Conservation (phyloP, 2,888 invertebrate species). For the Aricia artaxerxes region DNA sequence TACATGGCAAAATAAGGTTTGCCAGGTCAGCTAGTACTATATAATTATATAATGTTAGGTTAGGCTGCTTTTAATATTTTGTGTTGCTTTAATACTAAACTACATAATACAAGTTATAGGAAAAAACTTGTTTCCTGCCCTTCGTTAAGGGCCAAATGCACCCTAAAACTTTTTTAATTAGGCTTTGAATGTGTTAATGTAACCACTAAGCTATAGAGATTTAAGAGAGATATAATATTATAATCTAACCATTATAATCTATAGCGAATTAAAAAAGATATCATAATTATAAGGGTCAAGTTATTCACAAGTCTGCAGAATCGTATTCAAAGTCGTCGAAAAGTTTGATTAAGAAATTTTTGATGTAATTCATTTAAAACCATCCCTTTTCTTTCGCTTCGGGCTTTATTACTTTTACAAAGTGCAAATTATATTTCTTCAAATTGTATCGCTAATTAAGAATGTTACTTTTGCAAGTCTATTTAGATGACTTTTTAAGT, state of each 20-base stretch:
- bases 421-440: constrained; percentile 25
- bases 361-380: constrained; percentile 39
- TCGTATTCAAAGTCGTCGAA: constrained; percentile 40
- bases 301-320: constrained; percentile 36
- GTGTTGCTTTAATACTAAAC: too few relatives aligned
- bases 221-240: not conserved
- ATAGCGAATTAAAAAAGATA: constrained; percentile 20
- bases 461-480: not conserved
- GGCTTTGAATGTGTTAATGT: not conserved
- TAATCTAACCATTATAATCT: not conserved
- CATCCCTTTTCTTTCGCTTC: constrained; percentile 36
- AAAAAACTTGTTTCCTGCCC: too few relatives aligned
- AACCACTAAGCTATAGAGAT: not conserved
- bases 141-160: too few relatives aligned
- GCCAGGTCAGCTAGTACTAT: too few relatives aligned
- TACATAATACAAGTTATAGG: too few relatives aligned
- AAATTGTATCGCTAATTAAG: constrained; percentile 20
- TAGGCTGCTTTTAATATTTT: too few relatives aligned
- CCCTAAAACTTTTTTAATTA: too few relatives aligned
- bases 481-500: not conserved
- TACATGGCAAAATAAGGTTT: too few relatives aligned
- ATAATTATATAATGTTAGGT: too few relatives aligned
- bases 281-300: constrained; percentile 30
- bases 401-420: constrained; percentile 31
- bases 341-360: constrained; percentile 43